Evolutionary conservation across 2,113 vertebrate species (phyloP).

Genomic region (Nibea coibor): DNA sequence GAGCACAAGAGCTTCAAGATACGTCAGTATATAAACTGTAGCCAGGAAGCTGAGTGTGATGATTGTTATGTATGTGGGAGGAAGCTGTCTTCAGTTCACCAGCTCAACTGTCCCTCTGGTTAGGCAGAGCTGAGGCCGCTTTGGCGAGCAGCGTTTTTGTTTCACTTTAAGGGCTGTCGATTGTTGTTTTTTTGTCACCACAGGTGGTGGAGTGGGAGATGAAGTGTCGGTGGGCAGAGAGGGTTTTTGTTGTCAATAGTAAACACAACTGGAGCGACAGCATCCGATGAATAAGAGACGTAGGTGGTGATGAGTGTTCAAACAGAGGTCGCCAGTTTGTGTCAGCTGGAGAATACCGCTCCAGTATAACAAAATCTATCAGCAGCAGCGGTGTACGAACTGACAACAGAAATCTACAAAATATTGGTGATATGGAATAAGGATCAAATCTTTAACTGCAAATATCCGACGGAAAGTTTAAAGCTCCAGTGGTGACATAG

Average conservation of each 20-base stretch:
- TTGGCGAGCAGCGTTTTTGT: neutral
- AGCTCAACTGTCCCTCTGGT: neutral
- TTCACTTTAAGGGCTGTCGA: neutral
- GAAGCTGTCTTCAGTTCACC: constrained; percentile 8
- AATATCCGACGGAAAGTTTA: no score
- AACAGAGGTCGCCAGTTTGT: neutral
- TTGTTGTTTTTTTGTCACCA: constrained; percentile 32
- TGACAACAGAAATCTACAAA: no score
- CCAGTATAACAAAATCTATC: neutral
- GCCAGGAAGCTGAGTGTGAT: neutral
- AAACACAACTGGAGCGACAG: constrained; percentile 15
- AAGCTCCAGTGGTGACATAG: no score
- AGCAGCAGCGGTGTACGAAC: no score
- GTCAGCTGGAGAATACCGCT: neutral
- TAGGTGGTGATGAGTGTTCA: constrained; percentile 3
- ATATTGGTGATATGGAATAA: no score
- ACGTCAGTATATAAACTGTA: neutral
- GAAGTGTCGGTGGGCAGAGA: constrained; percentile 27
- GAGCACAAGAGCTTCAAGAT: neutral
- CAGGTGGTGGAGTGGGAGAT: constrained; percentile 38
- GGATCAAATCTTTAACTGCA: no score
- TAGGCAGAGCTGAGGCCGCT: neutral
- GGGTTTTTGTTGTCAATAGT: constrained; percentile 31
- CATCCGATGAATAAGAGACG: neutral
- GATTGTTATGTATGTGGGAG: neutral